Percentiles rank a stretch among this genome's conserved stretches.
phyloP scores from a whole-genome alignment of 2,797 vertebrate species.

The Telmatherina bonti region DNA sequence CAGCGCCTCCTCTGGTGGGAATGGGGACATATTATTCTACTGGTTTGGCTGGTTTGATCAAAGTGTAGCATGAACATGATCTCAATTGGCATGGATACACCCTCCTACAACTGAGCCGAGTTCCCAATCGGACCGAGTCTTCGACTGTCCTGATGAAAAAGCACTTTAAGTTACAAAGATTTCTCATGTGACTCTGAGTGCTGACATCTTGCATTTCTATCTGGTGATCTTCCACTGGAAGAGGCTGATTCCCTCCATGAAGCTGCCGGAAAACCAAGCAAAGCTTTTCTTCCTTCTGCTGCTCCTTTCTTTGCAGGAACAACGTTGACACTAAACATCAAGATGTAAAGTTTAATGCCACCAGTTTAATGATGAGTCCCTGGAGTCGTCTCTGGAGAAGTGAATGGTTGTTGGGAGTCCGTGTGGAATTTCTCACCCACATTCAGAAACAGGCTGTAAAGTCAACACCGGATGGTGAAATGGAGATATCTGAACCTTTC shows the following conservation, averaged over 20 bases:
- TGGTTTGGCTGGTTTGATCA: too few species aligned
- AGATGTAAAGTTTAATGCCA: constrained; percentile 1
- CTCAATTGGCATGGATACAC: too few species aligned
- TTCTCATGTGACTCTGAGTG: not conserved
- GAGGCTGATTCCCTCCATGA: constrained; percentile 26
- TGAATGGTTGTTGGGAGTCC: constrained; percentile 17
- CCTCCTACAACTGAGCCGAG: too few species aligned
- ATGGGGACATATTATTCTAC: too few species aligned
- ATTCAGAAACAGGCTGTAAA: constrained; percentile 28
- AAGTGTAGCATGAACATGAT: too few species aligned
- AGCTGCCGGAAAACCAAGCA: constrained; percentile 12
- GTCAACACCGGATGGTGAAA: constrained; percentile 40
- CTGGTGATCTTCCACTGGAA: constrained; percentile 34
- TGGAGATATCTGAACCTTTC: constrained; percentile 34
- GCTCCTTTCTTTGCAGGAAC: not conserved
- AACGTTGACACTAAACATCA: not conserved
- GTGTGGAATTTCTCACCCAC: constrained; percentile 32
- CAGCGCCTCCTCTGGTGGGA: too few species aligned
- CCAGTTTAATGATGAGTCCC: not conserved
- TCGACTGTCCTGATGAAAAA: too few species aligned
- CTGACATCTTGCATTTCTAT: constrained; percentile 18
- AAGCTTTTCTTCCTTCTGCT: not conserved
- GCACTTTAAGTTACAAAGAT: too few species aligned
- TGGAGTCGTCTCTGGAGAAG: too few species aligned
- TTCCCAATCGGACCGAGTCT: too few species aligned